Evolutionary conservation across 2,113 vertebrate genomes (phyloP).

Genomic region (Ramphastos sulfuratus): DNA sequence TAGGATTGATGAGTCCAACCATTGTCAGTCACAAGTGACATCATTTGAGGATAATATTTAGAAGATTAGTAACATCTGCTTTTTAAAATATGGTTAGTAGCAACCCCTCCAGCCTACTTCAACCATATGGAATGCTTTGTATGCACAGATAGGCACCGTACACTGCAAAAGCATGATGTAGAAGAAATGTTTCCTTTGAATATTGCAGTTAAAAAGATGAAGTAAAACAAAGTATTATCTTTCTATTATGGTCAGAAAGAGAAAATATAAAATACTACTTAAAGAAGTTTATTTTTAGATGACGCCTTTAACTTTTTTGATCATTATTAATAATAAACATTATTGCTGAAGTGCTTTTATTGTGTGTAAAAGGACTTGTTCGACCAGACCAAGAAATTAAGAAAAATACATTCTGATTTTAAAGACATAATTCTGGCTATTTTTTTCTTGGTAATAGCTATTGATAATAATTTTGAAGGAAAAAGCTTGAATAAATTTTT

Average conservation of each 20-base stretch:
- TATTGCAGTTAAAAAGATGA: neutral
- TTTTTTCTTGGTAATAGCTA: neutral
- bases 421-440: neutral
- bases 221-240: neutral
- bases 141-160: conserved; percentile 1
- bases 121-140: conserved; percentile 64
- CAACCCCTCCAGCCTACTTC: conserved; percentile 71
- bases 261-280: neutral
- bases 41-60: conserved; percentile 64
- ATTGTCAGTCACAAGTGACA: conserved; percentile 69
- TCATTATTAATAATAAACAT: neutral
- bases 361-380: neutral
- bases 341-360: neutral
- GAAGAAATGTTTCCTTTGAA: conserved; percentile 25
- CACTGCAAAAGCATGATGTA: neutral
- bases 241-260: neutral
- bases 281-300: neutral
- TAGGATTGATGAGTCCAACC: conserved; percentile 43
- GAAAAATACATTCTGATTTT: neutral
- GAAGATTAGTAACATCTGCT: conserved; percentile 80
- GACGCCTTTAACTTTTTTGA: neutral
- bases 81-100: conserved; percentile 69
- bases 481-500: neutral
- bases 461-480: neutral
- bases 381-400: neutral